A percentile compares a stretch with the other conserved stretches of the same genome.
Evolutionary conservation across 2,113 vertebrate species (phyloP).

Genomic region (Nettapus auritus): DNA sequence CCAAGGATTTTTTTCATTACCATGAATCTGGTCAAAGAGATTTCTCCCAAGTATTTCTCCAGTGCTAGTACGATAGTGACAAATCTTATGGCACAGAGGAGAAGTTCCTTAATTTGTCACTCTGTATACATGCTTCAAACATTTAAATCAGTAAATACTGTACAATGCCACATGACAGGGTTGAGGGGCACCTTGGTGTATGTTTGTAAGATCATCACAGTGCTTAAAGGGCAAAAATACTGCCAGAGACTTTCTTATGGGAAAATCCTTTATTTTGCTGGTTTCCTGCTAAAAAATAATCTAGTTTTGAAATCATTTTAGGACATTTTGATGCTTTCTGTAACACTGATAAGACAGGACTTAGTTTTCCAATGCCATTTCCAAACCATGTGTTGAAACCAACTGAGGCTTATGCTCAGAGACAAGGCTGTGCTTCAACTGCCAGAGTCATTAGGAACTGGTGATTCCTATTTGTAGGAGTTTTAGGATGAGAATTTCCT

Average conservation of each 20-base stretch:
- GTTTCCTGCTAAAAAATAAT: neutral
- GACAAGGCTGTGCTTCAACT: neutral
- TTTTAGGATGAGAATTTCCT: neutral
- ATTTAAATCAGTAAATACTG: neutral
- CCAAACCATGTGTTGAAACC: neutral
- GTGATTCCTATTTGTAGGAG: neutral
- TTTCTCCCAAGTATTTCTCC: neutral
- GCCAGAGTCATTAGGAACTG: neutral
- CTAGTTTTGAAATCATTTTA: neutral
- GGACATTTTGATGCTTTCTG: neutral
- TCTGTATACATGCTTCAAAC: neutral
- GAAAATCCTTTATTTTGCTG: neutral
- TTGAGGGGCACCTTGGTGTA: neutral
- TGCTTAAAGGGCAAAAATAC: neutral
- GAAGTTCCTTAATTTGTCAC: neutral
- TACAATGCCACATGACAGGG: too few species aligned
- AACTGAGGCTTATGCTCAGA: neutral
- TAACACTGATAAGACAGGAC: neutral
- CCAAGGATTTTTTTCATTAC: neutral
- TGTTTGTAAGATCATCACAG: rapidly evolving
- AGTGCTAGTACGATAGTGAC: rapidly evolving
- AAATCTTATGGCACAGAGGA: neutral
- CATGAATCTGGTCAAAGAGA: neutral
- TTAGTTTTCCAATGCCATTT: neutral
- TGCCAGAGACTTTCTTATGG: neutral